A percentile compares a stretch with the other conserved stretches of the same genome.
phyloP scores from a whole-genome alignment of 2,797 vertebrate species.

The Anas bernieri region DNA sequence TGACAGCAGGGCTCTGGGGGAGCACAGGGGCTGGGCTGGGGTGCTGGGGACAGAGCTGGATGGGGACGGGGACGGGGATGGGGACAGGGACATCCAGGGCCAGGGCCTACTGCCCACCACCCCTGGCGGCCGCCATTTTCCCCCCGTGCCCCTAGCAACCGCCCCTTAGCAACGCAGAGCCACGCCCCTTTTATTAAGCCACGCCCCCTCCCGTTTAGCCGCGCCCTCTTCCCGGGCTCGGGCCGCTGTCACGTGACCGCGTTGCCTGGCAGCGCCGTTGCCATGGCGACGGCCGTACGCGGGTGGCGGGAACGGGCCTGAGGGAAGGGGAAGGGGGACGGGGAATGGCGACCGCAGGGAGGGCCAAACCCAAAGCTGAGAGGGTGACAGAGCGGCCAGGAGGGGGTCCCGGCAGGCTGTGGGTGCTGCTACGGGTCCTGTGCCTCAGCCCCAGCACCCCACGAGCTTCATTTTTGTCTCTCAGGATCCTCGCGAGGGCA shows the following conservation, averaged over 20 bases:
- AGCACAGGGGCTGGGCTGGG: accelerated
- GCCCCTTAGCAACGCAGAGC: background rate
- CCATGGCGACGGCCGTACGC: background rate
- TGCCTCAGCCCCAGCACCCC: no score
- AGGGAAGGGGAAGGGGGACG: background rate
- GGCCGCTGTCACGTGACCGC: background rate
- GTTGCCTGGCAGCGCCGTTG: background rate
- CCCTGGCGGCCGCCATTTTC: background rate
- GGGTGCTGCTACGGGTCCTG: accelerated
- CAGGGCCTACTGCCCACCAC: no score
- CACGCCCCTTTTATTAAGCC: accelerated
- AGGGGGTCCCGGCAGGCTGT: background rate
- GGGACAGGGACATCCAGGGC: no score
- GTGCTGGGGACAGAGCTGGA: no score
- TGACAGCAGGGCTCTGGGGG: accelerated
- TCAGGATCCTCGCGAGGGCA: accelerated
- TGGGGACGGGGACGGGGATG: no score
- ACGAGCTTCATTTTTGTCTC: background rate
- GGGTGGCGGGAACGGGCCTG: background rate
- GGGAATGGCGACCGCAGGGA: background rate
- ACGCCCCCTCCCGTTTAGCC: background rate
- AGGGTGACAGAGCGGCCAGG: background rate
- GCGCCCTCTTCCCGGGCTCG: no score
- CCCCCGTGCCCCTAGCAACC: background rate
- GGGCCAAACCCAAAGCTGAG: background rate